A percentile compares a stretch with the other conserved stretches of the same genome.
phyloP scores from a whole-genome alignment of 2,113 vertebrate species.

The Brachionichthys hirsutus region DNA sequence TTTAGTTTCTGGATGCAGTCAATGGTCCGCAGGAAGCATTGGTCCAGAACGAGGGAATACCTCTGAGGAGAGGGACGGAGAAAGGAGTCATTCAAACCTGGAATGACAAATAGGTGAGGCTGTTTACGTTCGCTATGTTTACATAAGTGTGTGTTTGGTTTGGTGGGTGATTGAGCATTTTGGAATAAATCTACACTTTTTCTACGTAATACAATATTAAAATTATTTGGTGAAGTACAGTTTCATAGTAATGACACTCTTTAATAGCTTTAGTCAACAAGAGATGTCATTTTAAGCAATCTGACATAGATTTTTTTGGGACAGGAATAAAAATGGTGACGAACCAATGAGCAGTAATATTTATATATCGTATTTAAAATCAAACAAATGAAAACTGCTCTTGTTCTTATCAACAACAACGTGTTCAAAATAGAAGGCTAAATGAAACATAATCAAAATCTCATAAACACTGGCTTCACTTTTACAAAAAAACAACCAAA shows the following conservation, averaged over 20 bases:
- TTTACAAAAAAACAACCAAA: conserved; percentile 24
- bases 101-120: conserved; percentile 81
- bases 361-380: conserved; percentile 18
- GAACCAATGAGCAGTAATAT: conserved; percentile 5
- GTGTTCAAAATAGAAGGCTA: conserved; percentile 5
- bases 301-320: conserved; percentile 15
- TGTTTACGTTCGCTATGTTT: conserved; percentile 79
- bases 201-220: conserved; percentile 73
- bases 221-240: conserved; percentile 67
- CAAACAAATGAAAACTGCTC: conserved; percentile 1
- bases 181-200: conserved; percentile 80
- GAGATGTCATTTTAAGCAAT: conserved; percentile 37
- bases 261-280: conserved; percentile 57
- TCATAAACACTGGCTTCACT: conserved; percentile 13
- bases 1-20: conserved; percentile 79
- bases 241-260: conserved; percentile 73
- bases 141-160: conserved; percentile 78
- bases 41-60: conserved; percentile 81
- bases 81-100: conserved; percentile 80
- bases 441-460: neutral
- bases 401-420: conserved; percentile 19
- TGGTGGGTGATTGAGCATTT: conserved; percentile 77
- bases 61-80: conserved; percentile 77
- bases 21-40: conserved; percentile 80
- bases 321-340: conserved; percentile 18